Conservation (phyloP, 2,888 invertebrate species). For the Salpingus planirostris region DNA sequence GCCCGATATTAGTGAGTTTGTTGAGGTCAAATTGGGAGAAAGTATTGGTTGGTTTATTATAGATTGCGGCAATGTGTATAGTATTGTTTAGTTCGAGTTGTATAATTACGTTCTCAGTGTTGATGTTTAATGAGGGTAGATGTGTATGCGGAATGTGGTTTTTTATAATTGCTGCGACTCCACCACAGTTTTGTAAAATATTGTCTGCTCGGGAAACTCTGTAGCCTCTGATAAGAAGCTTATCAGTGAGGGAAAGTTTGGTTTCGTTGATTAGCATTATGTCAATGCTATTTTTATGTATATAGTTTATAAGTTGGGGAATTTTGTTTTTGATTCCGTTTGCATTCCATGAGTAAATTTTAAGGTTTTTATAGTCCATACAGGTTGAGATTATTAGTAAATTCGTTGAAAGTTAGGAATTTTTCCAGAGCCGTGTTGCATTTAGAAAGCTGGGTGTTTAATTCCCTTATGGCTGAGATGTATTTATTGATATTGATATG, state of each 20-base stretch:
- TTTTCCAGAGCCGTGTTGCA: too few relatives aligned
- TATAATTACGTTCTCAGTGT: constrained; percentile 1
- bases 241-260: not conserved
- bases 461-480: not conserved
- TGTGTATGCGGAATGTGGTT: constrained; percentile 2
- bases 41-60: constrained; percentile 2
- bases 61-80: not conserved
- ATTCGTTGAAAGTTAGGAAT: not conserved
- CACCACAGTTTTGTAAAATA: constrained; percentile 1
- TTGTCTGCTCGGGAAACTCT: constrained; percentile 3
- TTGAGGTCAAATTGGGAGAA: not conserved
- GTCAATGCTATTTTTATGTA: constrained; percentile 3
- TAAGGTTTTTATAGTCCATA: constrained; percentile 2
- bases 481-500: not conserved
- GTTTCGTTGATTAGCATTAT: constrained; percentile 6
- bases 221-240: constrained; percentile 3
- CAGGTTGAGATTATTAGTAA: not conserved
- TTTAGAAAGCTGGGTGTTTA: not conserved
- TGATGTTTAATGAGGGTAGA: not conserved
- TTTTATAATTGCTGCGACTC: constrained; percentile 5
- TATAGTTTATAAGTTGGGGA: not conserved
- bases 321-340: constrained; percentile 1
- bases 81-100: not conserved
- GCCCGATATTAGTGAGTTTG: not conserved
- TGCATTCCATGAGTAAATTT: constrained; percentile 4